Base-by-base conservation (phyloP, 2,888 invertebrate species). In the Nematopogon swammerdamellus region DNA sequence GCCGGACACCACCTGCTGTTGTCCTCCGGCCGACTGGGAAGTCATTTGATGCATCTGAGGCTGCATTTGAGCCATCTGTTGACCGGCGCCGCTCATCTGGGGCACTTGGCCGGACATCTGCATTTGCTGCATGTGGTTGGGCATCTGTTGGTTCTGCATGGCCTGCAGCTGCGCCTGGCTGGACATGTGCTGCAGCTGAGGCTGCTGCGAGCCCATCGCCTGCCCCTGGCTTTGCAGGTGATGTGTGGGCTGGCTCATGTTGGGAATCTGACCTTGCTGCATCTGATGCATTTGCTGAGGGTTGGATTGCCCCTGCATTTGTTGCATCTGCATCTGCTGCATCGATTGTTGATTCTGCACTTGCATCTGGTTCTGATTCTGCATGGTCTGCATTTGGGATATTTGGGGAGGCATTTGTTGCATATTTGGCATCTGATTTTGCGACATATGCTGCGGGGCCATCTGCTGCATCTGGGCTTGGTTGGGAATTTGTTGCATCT, bases 61-160 rank as follows among this genome's bases (percentile, higher is more conserved):
- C 58, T 82, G 82, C 71, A 80, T 75, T 57, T 79, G 80, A 52
- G 79, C 71, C 55, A 82, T 75, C 57, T 81, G 79, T 62, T 71
- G 80, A 59, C 68, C 79, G 55, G 66, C 65, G 52, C 66, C 76
- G 62, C 67, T 64, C 64, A 60, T 61, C 52, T 57, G 54, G 20
- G 54, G 48, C 48, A 80, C 56, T 55, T 79, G 80, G 42, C 70
- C 58, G 47, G 76, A 72, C 66, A 81, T 73, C 59, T 80, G 80
- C 70, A 80, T 79, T 56, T 80, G 76, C 56, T 80, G 81, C 63
- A 80, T 81, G 55, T 82, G 82, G 58, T 81, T 76, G 58, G 73
- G 77, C 53, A 83, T 73, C 60, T 82, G 83, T 59, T 82, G 83
- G 53, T 72, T 76, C 56, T 81, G 80, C 54, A 81, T 60, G 25